Conservation (phyloP, 53 echinoderm and acorn worm species). For the Zoroaster sp. region DNA sequence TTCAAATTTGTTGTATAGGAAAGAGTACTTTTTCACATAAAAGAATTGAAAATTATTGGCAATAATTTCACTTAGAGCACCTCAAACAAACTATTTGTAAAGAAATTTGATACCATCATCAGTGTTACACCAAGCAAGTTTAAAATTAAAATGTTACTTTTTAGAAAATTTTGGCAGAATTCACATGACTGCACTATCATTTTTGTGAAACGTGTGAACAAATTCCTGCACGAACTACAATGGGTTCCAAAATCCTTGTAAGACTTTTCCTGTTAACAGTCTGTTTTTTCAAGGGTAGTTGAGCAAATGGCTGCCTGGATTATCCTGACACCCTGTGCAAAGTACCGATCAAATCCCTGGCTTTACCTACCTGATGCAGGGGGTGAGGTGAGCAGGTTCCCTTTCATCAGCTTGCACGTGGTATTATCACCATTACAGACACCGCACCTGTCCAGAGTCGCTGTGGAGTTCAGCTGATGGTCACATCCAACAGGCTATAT, state of each 20-base stretch:
- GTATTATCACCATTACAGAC: slow-evolving; percentile 85
- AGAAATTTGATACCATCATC: background rate
- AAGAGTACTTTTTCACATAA: no score
- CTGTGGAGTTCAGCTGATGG: slow-evolving; percentile 85
- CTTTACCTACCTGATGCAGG: slow-evolving; percentile 39
- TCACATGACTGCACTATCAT: slow-evolving; percentile 3
- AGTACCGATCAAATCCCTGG: slow-evolving; percentile 7
- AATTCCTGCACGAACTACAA: slow-evolving; percentile 18
- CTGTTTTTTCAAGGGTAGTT: slow-evolving; percentile 19
- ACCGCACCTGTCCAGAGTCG: slow-evolving; percentile 70
- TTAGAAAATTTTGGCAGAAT: no score
- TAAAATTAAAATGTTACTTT: background rate
- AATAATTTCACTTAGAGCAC: no score
- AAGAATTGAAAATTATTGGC: no score
- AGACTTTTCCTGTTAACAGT: background rate
- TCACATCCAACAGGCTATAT: slow-evolving; percentile 85
- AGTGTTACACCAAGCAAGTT: background rate
- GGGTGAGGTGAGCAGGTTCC: slow-evolving; percentile 43
- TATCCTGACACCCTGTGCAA: background rate
- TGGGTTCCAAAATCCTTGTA: slow-evolving; percentile 1
- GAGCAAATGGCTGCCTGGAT: background rate
- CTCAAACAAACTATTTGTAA: no score
- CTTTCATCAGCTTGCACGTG: slow-evolving; percentile 77
- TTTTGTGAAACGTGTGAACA: background rate
- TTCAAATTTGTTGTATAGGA: no score